Evolutionary conservation across 2,797 vertebrate species (phyloP).

Genomic region (Linurgus olivaceus): DNA sequence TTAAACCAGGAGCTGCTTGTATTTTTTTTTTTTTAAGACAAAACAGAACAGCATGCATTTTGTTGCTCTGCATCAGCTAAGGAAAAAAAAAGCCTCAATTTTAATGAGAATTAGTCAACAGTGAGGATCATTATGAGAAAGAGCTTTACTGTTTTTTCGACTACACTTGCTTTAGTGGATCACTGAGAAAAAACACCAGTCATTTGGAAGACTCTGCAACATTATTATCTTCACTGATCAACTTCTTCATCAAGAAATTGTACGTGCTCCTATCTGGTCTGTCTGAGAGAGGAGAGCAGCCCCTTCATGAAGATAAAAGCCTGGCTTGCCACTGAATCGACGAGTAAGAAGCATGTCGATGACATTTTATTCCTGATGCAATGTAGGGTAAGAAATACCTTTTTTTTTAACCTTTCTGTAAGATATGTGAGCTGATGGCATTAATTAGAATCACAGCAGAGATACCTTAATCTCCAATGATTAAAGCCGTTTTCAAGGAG

Average conservation of each 20-base stretch:
- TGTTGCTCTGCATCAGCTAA: slow-evolving; percentile 5
- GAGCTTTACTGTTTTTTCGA: neutral
- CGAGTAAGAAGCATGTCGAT: slow-evolving; percentile 83
- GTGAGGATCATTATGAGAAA: slow-evolving; percentile 38
- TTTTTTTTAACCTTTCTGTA: neutral
- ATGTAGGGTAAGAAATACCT: slow-evolving; percentile 81
- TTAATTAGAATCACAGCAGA: slow-evolving; percentile 11
- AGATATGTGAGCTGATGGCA: neutral
- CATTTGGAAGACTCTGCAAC: slow-evolving; percentile 29
- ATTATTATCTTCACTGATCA: neutral
- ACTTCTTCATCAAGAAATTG: slow-evolving; percentile 60
- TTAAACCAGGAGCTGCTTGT: neutral
- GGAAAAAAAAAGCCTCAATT: slow-evolving; percentile 39
- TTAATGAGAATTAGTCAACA: slow-evolving; percentile 49
- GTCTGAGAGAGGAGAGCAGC: slow-evolving; percentile 63
- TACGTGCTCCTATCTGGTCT: slow-evolving; percentile 31
- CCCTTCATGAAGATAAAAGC: slow-evolving; percentile 73
- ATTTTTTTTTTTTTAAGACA: neutral
- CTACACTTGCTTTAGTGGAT: slow-evolving; percentile 57
- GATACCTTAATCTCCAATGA: neutral
- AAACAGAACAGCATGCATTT: slow-evolving; percentile 9
- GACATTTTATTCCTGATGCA: slow-evolving; percentile 80
- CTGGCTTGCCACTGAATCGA: slow-evolving; percentile 69
- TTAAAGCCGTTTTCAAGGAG: neutral
- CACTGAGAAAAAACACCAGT: slow-evolving; percentile 36